Evolutionary conservation across 2,113 vertebrate genomes (phyloP).

Genomic region (Brienomyrus longianalis): DNA sequence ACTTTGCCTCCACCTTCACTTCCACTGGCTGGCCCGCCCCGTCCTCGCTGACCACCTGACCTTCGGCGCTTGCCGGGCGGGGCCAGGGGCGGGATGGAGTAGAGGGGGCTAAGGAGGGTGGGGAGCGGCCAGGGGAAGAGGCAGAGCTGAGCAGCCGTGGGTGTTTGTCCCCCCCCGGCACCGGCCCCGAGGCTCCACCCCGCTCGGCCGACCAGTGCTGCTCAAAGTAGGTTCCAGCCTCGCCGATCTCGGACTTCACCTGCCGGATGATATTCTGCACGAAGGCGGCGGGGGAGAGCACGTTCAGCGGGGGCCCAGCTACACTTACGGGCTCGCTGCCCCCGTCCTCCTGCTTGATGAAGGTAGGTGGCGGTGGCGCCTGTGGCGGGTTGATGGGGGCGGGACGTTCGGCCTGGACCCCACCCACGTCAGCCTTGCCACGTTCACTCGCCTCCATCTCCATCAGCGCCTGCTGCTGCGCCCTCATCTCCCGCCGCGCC

Average conservation of each 20-base stretch:
- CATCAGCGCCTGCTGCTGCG: constrained; percentile 85
- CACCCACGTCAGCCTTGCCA: constrained; percentile 30
- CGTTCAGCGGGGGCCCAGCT: constrained; percentile 68
- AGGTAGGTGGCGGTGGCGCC: constrained; percentile 54
- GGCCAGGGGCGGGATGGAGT: constrained; percentile 72
- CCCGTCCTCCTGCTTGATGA: constrained; percentile 85
- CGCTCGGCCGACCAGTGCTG: constrained; percentile 92
- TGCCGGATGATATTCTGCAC: constrained; percentile 97
- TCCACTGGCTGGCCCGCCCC: constrained; percentile 67
- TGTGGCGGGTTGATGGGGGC: constrained; percentile 60
- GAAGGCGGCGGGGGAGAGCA: constrained; percentile 86
- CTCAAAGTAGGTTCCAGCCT: constrained; percentile 85
- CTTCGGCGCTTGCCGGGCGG: constrained; percentile 64
- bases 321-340: constrained; percentile 41
- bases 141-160: constrained; percentile 67
- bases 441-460: constrained; percentile 75
- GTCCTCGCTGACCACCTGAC: constrained; percentile 54
- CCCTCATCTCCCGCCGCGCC: constrained; percentile 91
- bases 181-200: constrained; percentile 36
- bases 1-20: constrained; percentile 57
- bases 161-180: constrained; percentile 34
- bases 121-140: constrained; percentile 80
- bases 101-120: constrained; percentile 80
- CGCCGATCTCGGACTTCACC: constrained; percentile 92
- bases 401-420: constrained; percentile 57